A percentile compares a stretch with the other conserved stretches of the same genome.
These are phyloP conservation scores for Thymelicus acteon DNA, from an alignment of 2,888 invertebrate genomes.

Conservation along the genomic window DNA sequence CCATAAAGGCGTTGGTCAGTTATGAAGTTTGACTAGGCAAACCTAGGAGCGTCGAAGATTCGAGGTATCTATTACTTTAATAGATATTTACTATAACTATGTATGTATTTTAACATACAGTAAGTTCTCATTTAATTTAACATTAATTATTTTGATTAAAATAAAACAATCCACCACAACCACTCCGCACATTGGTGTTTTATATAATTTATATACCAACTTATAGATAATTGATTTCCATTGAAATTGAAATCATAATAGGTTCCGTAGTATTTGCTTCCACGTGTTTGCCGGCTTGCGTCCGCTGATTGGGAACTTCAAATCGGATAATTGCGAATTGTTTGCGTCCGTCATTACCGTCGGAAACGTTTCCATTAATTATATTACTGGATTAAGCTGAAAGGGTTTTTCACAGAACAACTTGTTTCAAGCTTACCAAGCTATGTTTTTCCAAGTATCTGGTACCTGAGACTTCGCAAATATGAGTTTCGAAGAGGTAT, in stretches of 20 bases:
- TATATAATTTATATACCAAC: not conserved
- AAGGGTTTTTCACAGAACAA: not conserved
- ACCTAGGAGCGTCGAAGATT: too few species aligned
- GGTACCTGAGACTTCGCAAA: too few species aligned
- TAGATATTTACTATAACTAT: too few species aligned
- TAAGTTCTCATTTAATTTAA: too few species aligned
- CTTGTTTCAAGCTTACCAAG: not conserved
- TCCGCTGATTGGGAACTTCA: slow-evolving; percentile 81
- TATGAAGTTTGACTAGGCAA: too few species aligned
- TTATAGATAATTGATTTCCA: slow-evolving; percentile 6
- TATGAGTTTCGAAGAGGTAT: too few species aligned
- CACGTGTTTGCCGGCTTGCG: slow-evolving; percentile 77
- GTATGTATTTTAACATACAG: too few species aligned
- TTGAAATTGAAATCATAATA: slow-evolving; percentile 66
- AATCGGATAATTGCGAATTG: slow-evolving; percentile 81
- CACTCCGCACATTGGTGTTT: not conserved
- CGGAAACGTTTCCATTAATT: slow-evolving; percentile 39
- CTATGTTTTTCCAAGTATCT: not conserved
- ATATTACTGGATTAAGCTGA: slow-evolving; percentile 1
- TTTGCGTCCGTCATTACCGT: slow-evolving; percentile 45
- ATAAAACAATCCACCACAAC: not conserved
- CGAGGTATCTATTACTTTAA: too few species aligned
- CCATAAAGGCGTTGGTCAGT: too few species aligned
- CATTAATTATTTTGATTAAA: not conserved
- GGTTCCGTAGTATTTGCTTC: slow-evolving; percentile 71